phyloP scores from a whole-genome alignment of 2,113 vertebrate genomes.

The Balaeniceps rex region DNA sequence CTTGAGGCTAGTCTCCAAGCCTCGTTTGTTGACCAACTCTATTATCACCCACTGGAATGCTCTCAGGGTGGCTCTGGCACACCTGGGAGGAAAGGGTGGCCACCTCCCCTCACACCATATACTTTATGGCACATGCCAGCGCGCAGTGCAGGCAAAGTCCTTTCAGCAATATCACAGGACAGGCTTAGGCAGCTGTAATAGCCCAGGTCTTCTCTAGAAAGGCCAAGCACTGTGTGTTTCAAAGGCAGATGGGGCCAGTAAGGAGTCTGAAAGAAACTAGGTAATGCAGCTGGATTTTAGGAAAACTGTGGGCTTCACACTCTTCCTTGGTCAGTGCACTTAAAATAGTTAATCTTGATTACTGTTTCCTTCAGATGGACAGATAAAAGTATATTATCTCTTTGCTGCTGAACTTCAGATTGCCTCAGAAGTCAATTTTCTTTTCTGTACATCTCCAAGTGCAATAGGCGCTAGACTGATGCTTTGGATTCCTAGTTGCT shows the following conservation, averaged over 20 bases:
- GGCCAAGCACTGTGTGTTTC: background rate
- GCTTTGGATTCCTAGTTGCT: background rate
- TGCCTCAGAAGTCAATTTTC: background rate
- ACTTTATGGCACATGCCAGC: fast-evolving
- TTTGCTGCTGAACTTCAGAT: background rate
- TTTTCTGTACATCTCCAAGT: background rate
- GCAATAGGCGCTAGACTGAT: background rate
- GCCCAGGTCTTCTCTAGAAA: background rate
- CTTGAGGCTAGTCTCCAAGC: background rate
- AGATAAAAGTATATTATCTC: background rate
- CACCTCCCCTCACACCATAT: fast-evolving
- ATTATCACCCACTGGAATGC: background rate
- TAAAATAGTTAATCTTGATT: background rate
- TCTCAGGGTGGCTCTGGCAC: background rate
- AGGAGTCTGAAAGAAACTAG: background rate
- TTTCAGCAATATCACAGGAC: background rate
- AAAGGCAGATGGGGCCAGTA: background rate
- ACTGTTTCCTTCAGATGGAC: background rate
- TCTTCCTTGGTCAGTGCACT: background rate
- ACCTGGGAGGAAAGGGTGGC: background rate
- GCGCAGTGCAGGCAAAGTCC: background rate
- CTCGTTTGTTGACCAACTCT: background rate
- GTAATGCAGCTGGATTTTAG: background rate
- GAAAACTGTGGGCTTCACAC: background rate
- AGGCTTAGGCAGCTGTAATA: background rate